Evolutionary conservation across 2,113 vertebrate species (phyloP).

Genomic region (Colius striatus): DNA sequence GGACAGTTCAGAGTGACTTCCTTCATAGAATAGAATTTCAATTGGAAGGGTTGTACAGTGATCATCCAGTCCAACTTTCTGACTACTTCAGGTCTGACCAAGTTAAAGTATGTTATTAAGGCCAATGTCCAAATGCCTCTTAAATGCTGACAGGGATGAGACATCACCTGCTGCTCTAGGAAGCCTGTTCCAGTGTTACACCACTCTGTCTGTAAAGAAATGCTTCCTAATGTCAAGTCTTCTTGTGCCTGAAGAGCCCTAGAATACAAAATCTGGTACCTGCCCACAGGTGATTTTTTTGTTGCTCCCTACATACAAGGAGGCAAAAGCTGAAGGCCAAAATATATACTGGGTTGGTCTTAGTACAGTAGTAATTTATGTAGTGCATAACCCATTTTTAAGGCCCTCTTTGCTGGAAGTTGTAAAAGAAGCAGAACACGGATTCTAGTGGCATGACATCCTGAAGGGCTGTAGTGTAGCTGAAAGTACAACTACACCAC

Average conservation of each 20-base stretch:
- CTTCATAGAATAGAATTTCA: not conserved
- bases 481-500: not conserved
- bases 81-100: not conserved
- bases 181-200: not conserved
- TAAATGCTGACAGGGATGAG: not conserved
- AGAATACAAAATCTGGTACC: not conserved
- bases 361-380: not conserved
- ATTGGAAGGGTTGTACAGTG: rapidly evolving
- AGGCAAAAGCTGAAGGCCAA: not conserved
- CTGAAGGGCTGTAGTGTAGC: not conserved
- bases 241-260: not conserved
- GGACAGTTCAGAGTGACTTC: not conserved
- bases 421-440: not conserved
- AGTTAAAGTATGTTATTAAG: not conserved
- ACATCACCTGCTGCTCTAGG: not conserved
- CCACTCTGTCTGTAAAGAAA: not conserved
- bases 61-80: not conserved
- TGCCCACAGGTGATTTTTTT: not conserved
- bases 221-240: not conserved
- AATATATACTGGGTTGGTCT: not conserved
- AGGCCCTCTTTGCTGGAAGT: not conserved
- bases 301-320: not conserved
- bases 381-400: not conserved
- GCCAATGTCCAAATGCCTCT: not conserved
- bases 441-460: not conserved